A percentile compares a stretch with the other conserved stretches of the same genome.
These are phyloP conservation scores for Malurus cyaneus DNA, from an alignment of 2,113 vertebrate species.

Conservation along the genomic window DNA sequence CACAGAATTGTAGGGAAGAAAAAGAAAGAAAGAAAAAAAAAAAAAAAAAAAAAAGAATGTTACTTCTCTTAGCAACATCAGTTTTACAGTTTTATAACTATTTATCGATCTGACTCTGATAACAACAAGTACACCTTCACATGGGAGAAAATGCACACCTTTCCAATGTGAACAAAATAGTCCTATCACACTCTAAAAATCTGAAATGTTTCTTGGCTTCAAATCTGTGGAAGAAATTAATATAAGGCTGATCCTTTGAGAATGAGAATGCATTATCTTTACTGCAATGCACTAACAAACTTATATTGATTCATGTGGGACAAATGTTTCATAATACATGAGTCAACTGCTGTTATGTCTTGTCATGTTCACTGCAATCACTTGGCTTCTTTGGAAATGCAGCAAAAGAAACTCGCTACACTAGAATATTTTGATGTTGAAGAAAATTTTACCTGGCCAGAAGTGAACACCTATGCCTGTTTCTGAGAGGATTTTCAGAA, in stretches of 20 bases:
- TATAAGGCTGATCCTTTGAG: neutral
- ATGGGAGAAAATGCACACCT: neutral
- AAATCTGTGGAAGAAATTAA: neutral
- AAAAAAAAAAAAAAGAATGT: no score
- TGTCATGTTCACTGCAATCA: neutral
- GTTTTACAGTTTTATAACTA: neutral
- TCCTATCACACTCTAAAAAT: neutral
- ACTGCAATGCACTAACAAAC: neutral
- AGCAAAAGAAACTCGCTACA: neutral
- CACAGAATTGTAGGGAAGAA: neutral
- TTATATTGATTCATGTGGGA: neutral
- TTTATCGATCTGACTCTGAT: neutral
- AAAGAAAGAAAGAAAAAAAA: neutral
- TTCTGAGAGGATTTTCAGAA: neutral
- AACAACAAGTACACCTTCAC: neutral
- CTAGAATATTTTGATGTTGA: neutral
- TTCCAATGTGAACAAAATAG: neutral
- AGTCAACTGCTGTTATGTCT: neutral
- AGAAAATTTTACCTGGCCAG: neutral
- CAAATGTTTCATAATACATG: neutral
- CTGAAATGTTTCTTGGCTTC: neutral
- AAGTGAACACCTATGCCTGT: neutral
- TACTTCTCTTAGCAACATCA: neutral
- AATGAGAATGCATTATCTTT: neutral
- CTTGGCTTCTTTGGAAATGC: neutral